Base-by-base conservation (phyloP, 2,797 vertebrate genomes). In the Triplophysa yarkandensis region DNA sequence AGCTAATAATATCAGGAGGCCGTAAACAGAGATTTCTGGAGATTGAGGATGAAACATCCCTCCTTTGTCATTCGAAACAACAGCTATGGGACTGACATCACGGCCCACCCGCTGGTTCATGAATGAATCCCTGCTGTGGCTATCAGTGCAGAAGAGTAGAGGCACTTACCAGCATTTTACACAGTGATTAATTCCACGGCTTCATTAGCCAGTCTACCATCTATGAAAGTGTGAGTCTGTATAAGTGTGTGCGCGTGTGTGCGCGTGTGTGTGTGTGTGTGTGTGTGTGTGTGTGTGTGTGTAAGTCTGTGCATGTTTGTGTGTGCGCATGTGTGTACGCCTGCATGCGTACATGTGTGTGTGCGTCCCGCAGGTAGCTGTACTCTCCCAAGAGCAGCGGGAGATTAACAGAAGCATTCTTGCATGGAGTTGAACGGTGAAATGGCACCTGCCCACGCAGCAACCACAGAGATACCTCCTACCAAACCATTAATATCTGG, bases 151-250 rank as follows among this genome's bases (percentile, higher is more conserved):
- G 70, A 70, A 70, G 60, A 66, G 41, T 74, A 52, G 73, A 68
- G 69, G 72, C 76, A 58, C 66, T 80, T 75, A 58, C 55, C 72
- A 52, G 23, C 54, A 71, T 76, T 52, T 77, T 62, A 82, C 75
- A 72, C 62, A 65, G 69, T 77, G 74, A 80, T 80, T 82, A 80
- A 82, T 80, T 78, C 70, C 64, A 62, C 44, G 46, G 39, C 55
- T 55, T 44, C 71, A 71, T 67, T 68, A 54, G 30, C 63, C 70
- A 52, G 27, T 17, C 46, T 60, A 50, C 72, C 64, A 68, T 77
- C 73, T 83, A 79, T 74, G 69, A 71, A 80, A 68, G n/a, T 52
- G 62, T 34, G 14, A 13, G 61, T 61, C 58, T 21, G 23, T 32
- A 54, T 21, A 11, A 9, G 3, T 23, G 23, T 27, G 44, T 3